A percentile compares a stretch with the other conserved stretches of the same genome.
These are phyloP conservation scores for Tricholauxania praeusta DNA, from an alignment of 2,888 invertebrate genomes.

Conservation along the genomic window DNA sequence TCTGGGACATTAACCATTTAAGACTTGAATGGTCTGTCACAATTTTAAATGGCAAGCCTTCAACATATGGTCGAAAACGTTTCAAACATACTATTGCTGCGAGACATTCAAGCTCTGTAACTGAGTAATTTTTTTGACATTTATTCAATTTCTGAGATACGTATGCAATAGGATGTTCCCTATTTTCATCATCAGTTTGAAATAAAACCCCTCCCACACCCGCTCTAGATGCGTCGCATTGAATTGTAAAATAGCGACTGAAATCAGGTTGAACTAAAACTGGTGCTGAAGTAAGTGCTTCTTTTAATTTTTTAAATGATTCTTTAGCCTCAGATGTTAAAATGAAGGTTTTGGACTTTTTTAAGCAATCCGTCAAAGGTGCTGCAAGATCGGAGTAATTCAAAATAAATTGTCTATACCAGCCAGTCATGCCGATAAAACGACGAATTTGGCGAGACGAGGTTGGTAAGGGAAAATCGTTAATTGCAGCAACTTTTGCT, in stretches of 20 bases:
- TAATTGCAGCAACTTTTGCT: slow-evolving; percentile 23
- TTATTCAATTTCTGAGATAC: slow-evolving; percentile 46
- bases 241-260: slow-evolving; percentile 16
- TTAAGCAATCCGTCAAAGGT: slow-evolving; percentile 16
- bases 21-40: slow-evolving; percentile 51
- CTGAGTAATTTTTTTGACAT: slow-evolving; percentile 33
- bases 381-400: neutral
- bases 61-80: slow-evolving; percentile 40
- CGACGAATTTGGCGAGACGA: slow-evolving; percentile 11
- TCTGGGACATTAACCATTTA: slow-evolving; percentile 50
- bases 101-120: slow-evolving; percentile 38
- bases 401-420: slow-evolving; percentile 36
- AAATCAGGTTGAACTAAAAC: slow-evolving; percentile 32
- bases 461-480: slow-evolving; percentile 23
- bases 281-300: slow-evolving; percentile 19
- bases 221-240: slow-evolving; percentile 27
- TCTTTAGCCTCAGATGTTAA: slow-evolving; percentile 18
- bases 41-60: slow-evolving; percentile 46
- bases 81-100: slow-evolving; percentile 39
- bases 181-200: slow-evolving; percentile 13
- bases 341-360: slow-evolving; percentile 18
- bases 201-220: slow-evolving; percentile 26
- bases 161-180: slow-evolving; percentile 28
- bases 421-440: slow-evolving; percentile 34
- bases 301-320: slow-evolving; percentile 24